phyloP scores from a whole-genome alignment of 2,888 invertebrate genomes.

The Euzetes globulus region DNA sequence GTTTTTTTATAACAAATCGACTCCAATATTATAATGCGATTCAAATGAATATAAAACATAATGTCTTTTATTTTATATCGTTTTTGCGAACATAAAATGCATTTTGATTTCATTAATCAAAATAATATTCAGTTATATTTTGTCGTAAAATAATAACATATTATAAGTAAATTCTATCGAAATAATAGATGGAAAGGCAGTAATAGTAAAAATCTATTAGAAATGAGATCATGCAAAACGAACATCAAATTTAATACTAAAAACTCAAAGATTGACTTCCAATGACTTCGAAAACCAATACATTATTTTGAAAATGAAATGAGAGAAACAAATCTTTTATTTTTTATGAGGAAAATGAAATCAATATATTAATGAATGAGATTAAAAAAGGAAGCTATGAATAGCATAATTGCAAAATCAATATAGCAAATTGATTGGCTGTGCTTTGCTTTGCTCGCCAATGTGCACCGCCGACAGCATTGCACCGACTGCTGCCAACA shows the following conservation, averaged over 20 bases:
- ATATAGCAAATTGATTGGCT: slow-evolving; percentile 24
- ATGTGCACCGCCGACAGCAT: slow-evolving; percentile 19
- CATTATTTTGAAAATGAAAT: background rate
- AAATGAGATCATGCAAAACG: background rate
- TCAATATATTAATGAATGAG: background rate
- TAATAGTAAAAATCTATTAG: background rate
- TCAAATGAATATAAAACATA: background rate
- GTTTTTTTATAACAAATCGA: background rate
- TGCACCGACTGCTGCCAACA: slow-evolving; percentile 14
- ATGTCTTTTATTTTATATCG: background rate
- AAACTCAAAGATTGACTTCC: background rate
- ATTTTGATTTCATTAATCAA: background rate
- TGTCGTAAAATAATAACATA: background rate
- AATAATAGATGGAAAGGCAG: background rate
- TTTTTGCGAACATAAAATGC: slow-evolving; percentile 1
- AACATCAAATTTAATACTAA: slow-evolving; percentile 12
- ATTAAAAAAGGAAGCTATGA: slow-evolving; percentile 12
- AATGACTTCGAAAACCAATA: background rate
- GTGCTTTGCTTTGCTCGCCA: slow-evolving; percentile 20
- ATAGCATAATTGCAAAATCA: slow-evolving; percentile 19
- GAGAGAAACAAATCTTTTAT: background rate
- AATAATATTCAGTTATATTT: slow-evolving; percentile 6
- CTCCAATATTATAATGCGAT: background rate
- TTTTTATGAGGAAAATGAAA: slow-evolving; percentile 1
- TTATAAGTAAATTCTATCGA: background rate